Conservation (phyloP, 53 echinoderm and acorn worm species). For the Luidia sarsii region DNA sequence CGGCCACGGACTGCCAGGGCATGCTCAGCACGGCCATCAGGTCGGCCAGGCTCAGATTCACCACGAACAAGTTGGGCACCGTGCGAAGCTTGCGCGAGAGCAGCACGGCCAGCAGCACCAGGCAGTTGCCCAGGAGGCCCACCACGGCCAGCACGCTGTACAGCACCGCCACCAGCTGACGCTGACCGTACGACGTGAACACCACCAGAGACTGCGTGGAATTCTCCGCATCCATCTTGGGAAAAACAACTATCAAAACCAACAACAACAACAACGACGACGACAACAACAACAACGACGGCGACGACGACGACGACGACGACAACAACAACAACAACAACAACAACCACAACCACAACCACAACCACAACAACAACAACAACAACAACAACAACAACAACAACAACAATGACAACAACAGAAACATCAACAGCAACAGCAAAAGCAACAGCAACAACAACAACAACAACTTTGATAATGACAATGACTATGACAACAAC, state of each 20-base stretch:
- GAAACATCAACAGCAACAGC: too few species aligned
- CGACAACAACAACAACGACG: too few species aligned
- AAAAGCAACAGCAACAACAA: too few species aligned
- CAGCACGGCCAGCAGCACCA: constrained; percentile 46
- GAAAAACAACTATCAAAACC: neutral
- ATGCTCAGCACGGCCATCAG: constrained; percentile 35
- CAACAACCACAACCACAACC: too few species aligned
- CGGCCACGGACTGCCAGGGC: constrained; percentile 29
- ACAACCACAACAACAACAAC: too few species aligned
- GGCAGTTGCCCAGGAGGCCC: constrained; percentile 48
- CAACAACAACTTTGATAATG: too few species aligned
- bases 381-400: too few species aligned
- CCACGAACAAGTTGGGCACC: constrained; percentile 49
- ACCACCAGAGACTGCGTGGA: neutral
- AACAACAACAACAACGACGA: too few species aligned
- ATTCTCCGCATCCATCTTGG: neutral
- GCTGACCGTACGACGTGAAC: constrained; percentile 12
- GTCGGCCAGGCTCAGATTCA: constrained; percentile 52
- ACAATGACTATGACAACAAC: too few species aligned
- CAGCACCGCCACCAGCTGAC: constrained; percentile 14
- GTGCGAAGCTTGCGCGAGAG: constrained; percentile 45
- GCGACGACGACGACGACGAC: too few species aligned
- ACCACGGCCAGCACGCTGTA: constrained; percentile 35
- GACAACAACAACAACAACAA: too few species aligned
- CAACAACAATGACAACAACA: too few species aligned